Evolutionary conservation across 2,113 vertebrate genomes (phyloP).

Genomic region (Passerina amoena): DNA sequence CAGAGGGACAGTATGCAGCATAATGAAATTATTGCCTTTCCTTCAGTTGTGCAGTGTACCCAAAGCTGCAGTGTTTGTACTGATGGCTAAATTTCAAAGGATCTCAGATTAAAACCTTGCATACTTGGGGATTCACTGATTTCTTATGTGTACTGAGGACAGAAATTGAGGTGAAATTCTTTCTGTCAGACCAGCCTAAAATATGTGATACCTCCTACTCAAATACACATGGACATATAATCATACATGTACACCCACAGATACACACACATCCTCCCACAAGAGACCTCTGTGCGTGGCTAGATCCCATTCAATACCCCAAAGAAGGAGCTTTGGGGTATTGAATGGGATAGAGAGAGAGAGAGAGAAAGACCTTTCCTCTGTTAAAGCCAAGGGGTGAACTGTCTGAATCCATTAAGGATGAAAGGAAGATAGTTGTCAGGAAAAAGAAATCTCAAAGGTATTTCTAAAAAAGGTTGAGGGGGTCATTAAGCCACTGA

Average conservation of each 20-base stretch:
- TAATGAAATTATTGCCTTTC: neutral
- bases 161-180: neutral
- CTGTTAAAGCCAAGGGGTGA: neutral
- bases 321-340: neutral
- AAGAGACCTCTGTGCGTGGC: neutral
- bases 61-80: neutral
- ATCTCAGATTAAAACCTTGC: neutral
- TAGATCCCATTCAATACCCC: neutral
- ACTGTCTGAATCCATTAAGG: constrained; percentile 15
- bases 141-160: neutral
- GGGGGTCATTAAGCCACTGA: neutral
- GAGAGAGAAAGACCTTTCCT: neutral
- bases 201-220: neutral
- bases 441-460: constrained; percentile 25
- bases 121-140: neutral
- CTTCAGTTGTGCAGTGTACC: neutral
- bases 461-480: constrained; percentile 4
- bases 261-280: fast-evolving
- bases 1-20: neutral
- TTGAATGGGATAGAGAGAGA: neutral
- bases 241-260: neutral
- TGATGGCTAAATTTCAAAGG: neutral
- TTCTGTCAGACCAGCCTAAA: neutral
- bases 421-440: constrained; percentile 13
- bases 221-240: neutral